Evolutionary conservation across 2,888 invertebrate genomes (phyloP).

Genomic region (Synanthedon formicaeformis): DNA sequence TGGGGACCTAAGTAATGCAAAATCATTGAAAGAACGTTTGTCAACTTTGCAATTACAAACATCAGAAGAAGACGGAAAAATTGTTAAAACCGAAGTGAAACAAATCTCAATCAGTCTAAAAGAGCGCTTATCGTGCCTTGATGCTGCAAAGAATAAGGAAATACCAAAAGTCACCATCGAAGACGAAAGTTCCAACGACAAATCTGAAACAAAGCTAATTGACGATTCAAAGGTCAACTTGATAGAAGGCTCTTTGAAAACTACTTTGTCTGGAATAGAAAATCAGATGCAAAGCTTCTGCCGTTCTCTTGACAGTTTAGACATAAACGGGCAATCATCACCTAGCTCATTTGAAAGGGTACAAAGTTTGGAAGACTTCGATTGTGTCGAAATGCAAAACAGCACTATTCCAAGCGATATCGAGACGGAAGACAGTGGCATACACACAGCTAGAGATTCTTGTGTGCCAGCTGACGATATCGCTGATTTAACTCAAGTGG

Average conservation of each 20-base stretch:
- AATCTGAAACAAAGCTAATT: slow-evolving; percentile 26
- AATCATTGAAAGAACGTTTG: slow-evolving; percentile 61
- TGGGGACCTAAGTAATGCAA: slow-evolving; percentile 50
- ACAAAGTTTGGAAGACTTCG: slow-evolving; percentile 74
- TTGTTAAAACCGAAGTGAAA: slow-evolving; percentile 51
- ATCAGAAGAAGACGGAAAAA: slow-evolving; percentile 51
- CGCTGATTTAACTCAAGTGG: slow-evolving; percentile 68
- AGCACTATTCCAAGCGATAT: slow-evolving; percentile 71
- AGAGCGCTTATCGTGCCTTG: slow-evolving; percentile 63
- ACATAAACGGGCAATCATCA: slow-evolving; percentile 68
- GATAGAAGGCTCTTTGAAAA: slow-evolving; percentile 42
- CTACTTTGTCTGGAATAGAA: slow-evolving; percentile 55
- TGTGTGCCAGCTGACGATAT: slow-evolving; percentile 82
- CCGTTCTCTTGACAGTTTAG: slow-evolving; percentile 74
- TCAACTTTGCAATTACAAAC: slow-evolving; percentile 57
- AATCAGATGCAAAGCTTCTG: slow-evolving; percentile 73
- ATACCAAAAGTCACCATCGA: slow-evolving; percentile 54
- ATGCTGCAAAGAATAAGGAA: slow-evolving; percentile 63
- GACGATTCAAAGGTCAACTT: slow-evolving; percentile 33
- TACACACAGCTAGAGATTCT: slow-evolving; percentile 83
- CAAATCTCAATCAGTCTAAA: slow-evolving; percentile 66
- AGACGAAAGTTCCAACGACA: slow-evolving; percentile 33
- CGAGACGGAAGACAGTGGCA: slow-evolving; percentile 83
- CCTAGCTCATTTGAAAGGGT: slow-evolving; percentile 73
- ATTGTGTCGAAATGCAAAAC: slow-evolving; percentile 72